A percentile compares a stretch with the other conserved stretches of the same genome.
Conservation (phyloP, 2,113 vertebrate species). For the Eclectus roratus region DNA sequence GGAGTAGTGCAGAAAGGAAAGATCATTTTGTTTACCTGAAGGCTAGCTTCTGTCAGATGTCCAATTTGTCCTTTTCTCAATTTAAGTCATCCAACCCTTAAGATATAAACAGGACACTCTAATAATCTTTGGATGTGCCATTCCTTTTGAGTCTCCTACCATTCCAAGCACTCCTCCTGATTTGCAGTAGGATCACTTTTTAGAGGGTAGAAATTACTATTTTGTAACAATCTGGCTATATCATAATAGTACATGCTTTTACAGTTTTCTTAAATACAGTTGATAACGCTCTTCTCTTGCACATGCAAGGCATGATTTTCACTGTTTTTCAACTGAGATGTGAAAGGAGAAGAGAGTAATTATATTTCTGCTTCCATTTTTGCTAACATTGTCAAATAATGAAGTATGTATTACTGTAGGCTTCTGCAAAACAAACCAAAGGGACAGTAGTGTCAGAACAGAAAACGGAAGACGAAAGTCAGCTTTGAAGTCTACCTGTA, state of each 20-base stretch:
- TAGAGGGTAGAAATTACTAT: not conserved
- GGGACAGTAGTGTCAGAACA: conserved; percentile 11
- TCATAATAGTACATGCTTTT: not conserved
- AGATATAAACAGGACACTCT: not conserved
- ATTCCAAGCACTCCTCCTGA: not conserved
- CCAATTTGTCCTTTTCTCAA: not conserved
- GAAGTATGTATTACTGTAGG: conserved; percentile 23
- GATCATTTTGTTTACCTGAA: not conserved
- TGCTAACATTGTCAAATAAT: conserved; percentile 29
- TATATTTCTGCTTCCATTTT: conserved; percentile 14
- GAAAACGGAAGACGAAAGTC: conserved; percentile 57
- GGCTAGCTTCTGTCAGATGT: not conserved
- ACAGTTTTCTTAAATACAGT: not conserved
- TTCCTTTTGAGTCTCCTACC: not conserved
- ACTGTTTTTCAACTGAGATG: not conserved
- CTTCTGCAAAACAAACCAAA: conserved; percentile 50
- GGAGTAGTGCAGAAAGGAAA: not conserved
- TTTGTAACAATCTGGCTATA: not conserved
- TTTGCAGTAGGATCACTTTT: not conserved
- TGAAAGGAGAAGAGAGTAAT: conserved; percentile 12
- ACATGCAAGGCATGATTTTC: not conserved
- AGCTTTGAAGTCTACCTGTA: conserved; percentile 65
- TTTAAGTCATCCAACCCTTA: not conserved
- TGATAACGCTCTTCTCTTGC: not conserved
- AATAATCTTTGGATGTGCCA: not conserved